Evolutionary conservation across 2,888 invertebrate genomes (phyloP).

Genomic region (Linyphia triangularis): DNA sequence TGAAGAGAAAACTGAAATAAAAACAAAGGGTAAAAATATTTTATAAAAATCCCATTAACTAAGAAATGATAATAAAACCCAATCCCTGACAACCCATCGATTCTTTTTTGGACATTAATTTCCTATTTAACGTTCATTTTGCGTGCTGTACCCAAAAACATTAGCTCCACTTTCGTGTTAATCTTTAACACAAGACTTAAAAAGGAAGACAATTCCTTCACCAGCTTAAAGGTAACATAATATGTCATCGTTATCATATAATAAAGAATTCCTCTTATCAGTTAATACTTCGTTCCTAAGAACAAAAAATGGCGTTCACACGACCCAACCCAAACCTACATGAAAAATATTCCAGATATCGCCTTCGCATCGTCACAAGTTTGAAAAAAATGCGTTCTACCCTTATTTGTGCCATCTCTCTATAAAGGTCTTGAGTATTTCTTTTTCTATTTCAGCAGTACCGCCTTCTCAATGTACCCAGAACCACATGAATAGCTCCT

Average conservation of each 20-base stretch:
- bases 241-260: not conserved
- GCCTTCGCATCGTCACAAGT: not conserved
- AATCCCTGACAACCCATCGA: not conserved
- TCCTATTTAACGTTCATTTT: not conserved
- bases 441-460: not conserved
- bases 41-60: not conserved
- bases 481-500: slow-evolving; percentile 41
- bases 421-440: slow-evolving; percentile 15
- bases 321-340: not conserved
- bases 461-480: slow-evolving; percentile 56
- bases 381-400: slow-evolving; percentile 7
- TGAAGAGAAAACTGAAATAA: too few relatives aligned
- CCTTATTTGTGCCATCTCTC: not conserved
- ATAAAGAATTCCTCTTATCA: not conserved
- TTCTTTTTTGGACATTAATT: not conserved
- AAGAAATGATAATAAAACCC: not conserved
- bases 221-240: not conserved
- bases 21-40: too few relatives aligned
- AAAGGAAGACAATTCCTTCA: not conserved
- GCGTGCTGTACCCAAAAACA: not conserved
- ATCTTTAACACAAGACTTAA: not conserved
- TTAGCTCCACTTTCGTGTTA: not conserved
- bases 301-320: not conserved
- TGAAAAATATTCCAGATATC: not conserved
- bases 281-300: not conserved